phyloP scores from a whole-genome alignment of 2,113 vertebrate species.

The Poeciliopsis turrubarensis region DNA sequence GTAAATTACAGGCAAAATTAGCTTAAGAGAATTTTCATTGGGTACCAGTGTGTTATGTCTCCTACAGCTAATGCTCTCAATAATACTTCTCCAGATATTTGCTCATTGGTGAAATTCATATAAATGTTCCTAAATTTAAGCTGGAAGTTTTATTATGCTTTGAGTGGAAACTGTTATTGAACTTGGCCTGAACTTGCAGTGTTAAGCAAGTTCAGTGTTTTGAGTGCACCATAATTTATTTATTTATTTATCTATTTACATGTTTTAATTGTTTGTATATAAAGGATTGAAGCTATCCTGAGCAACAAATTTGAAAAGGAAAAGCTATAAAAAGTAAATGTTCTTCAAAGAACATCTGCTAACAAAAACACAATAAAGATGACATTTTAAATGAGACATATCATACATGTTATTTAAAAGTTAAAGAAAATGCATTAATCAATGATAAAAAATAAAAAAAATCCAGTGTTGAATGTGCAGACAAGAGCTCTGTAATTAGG shows the following conservation, averaged over 20 bases:
- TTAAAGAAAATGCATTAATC: conserved; percentile 69
- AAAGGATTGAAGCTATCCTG: background rate
- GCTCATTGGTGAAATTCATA: background rate
- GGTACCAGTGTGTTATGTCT: no score
- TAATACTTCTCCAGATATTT: background rate
- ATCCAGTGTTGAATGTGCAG: conserved; percentile 68
- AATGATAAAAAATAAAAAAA: conserved; percentile 74
- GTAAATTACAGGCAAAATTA: background rate
- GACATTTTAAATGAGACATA: conserved; percentile 61
- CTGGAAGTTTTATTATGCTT: background rate
- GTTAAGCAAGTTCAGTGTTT: background rate
- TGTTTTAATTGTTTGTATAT: background rate
- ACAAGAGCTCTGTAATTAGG: conserved; percentile 74
- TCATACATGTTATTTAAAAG: conserved; percentile 64
- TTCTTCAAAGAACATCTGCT: conserved; percentile 15
- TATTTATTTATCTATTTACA: no score
- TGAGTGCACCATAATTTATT: no score
- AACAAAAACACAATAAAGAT: conserved; percentile 63
- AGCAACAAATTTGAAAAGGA: no score
- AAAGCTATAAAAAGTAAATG: no score
- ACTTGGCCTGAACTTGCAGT: no score
- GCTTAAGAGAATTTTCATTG: no score
- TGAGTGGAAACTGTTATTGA: background rate
- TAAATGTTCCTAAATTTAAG: background rate
- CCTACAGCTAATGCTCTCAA: background rate